Evolutionary conservation across 2,797 vertebrate species (phyloP).

Genomic region (Cercopithecus mitis): DNA sequence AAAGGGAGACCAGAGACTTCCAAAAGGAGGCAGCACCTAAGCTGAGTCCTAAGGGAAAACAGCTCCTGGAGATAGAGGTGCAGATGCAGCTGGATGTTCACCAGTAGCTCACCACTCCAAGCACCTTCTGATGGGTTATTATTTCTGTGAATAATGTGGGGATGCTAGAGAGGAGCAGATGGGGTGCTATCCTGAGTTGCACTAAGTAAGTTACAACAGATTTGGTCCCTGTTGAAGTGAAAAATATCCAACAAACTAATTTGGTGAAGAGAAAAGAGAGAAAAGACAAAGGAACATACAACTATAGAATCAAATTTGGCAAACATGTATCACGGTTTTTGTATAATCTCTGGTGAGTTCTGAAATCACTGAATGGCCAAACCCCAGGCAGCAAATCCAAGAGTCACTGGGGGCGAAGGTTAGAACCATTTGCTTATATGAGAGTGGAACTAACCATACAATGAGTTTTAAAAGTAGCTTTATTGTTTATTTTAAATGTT

Average conservation of each 20-base stretch:
- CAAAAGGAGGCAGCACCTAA: not conserved
- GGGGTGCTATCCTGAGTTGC: not conserved
- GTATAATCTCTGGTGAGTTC: not conserved
- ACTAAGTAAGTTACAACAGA: not conserved
- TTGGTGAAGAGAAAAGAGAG: not conserved
- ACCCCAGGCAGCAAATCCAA: not conserved
- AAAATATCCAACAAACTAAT: not conserved
- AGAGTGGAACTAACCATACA: not conserved
- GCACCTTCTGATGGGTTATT: not conserved
- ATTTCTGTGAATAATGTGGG: not conserved
- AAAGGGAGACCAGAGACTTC: not conserved
- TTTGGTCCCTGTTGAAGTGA: not conserved
- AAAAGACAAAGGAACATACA: not conserved
- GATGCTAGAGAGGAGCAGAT: not conserved
- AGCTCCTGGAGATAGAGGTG: not conserved
- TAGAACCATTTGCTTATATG: not conserved
- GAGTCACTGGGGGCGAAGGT: too few relatives aligned
- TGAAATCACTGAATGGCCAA: not conserved
- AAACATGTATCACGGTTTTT: not conserved
- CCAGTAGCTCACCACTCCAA: not conserved
- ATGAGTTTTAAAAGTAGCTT: not conserved
- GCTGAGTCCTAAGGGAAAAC: not conserved
- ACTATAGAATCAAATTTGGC: not conserved
- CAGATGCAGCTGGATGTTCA: not conserved
- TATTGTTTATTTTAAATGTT: not conserved